Conservation (phyloP, 2,888 invertebrate species). For the Drosophila kuntzei region DNA sequence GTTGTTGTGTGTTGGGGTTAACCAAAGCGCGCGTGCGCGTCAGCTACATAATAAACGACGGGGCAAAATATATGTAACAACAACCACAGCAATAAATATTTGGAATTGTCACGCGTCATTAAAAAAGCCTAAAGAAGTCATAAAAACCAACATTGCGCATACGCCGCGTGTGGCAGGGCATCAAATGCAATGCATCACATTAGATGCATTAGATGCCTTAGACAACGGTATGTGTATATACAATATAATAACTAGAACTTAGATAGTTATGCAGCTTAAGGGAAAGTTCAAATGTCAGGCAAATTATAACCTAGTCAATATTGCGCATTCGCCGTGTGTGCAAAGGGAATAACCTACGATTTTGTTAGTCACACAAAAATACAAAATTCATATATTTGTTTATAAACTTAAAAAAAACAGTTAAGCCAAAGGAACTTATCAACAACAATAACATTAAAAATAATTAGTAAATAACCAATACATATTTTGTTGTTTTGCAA, state of each 20-base stretch:
- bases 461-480: not conserved
- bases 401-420: no score
- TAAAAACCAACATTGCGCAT: conserved; percentile 51
- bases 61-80: conserved; percentile 6
- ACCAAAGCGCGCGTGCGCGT: conserved; percentile 75
- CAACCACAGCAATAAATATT: conserved; percentile 52
- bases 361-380: not conserved
- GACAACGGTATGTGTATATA: conserved; percentile 4
- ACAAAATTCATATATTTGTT: not conserved
- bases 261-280: not conserved
- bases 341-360: conserved; percentile 10
- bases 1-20: conserved; percentile 57
- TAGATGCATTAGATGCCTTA: not conserved
- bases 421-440: no score
- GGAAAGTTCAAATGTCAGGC: conserved; percentile 7
- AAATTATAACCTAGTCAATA: conserved; percentile 5
- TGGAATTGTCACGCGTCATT: conserved; percentile 71
- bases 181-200: not conserved
- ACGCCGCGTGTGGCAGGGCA: conserved; percentile 39
- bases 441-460: no score
- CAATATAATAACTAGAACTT: not conserved
- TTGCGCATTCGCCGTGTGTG: conserved; percentile 48
- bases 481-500: not conserved
- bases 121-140: conserved; percentile 72
- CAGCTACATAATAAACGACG: conserved; percentile 39